Evolutionary conservation across 2,888 invertebrate genomes (phyloP).

Genomic region (Cryptosula pallasiana): DNA sequence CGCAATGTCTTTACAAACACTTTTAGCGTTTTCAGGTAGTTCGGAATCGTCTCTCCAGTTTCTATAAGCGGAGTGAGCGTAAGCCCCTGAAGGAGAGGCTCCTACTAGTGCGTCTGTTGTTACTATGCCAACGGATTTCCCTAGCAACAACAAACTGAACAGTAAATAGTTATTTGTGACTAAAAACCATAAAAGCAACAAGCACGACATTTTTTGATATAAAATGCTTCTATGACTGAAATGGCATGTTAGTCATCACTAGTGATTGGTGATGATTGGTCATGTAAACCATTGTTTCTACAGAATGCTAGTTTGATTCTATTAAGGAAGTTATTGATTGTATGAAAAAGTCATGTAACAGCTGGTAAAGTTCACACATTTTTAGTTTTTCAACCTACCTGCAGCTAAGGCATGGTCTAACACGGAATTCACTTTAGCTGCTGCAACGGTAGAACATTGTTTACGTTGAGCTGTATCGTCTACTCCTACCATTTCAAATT

Average conservation of each 20-base stretch:
- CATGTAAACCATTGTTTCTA: no score
- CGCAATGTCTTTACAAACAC: conserved; percentile 29
- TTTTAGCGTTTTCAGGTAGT: conserved; percentile 12
- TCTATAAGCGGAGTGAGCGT: conserved; percentile 30
- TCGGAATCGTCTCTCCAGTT: conserved; percentile 30
- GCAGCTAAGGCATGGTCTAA: conserved; percentile 32
- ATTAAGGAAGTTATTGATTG: no score
- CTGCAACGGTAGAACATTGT: conserved; percentile 59
- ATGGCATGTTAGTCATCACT: no score
- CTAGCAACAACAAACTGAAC: conserved; percentile 17
- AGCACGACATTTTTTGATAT: no score
- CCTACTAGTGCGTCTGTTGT: conserved; percentile 33
- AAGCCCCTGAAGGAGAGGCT: conserved; percentile 32
- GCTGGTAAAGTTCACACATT: no score
- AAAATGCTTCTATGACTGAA: no score
- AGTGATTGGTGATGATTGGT: no score
- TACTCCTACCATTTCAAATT: conserved; percentile 72
- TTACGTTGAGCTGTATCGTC: conserved; percentile 63
- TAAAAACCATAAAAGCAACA: neutral
- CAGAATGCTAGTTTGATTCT: no score
- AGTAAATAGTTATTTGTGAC: neutral
- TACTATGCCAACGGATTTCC: conserved; percentile 32
- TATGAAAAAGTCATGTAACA: no score
- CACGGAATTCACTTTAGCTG: conserved; percentile 27
- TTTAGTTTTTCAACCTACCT: no score